These are phyloP conservation scores for Poeciliopsis turrubarensis DNA, from an alignment of 2,113 vertebrate genomes.

Conservation along the genomic window DNA sequence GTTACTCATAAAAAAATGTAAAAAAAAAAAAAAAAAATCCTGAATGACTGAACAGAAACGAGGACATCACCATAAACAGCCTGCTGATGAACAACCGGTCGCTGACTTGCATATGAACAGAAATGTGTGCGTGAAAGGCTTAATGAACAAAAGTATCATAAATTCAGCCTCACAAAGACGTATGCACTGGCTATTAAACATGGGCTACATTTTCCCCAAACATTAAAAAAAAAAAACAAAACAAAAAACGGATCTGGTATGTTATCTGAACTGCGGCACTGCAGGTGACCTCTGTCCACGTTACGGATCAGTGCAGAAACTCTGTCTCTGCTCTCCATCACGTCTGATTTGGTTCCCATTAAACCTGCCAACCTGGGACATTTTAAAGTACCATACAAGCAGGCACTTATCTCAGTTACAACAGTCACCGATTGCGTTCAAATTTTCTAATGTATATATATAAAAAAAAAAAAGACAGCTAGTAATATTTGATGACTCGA, in stretches of 20 bases:
- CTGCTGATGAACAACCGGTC: slow-evolving; percentile 34
- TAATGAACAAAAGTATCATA: not conserved
- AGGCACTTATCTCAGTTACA: not conserved
- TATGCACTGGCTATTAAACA: not conserved
- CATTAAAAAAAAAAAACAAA: slow-evolving; percentile 1
- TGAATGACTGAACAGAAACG: slow-evolving; percentile 65
- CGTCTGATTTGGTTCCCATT: slow-evolving; percentile 24
- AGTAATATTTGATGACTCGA: not conserved
- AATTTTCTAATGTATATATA: not conserved
- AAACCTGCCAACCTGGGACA: slow-evolving; percentile 63
- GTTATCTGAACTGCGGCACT: not conserved
- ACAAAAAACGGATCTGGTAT: not conserved
- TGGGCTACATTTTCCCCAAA: slow-evolving; percentile 10
- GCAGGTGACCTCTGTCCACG: slow-evolving; percentile 15
- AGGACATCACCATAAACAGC: slow-evolving; percentile 68
- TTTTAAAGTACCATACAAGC: slow-evolving; percentile 58
- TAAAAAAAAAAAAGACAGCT: not conserved
- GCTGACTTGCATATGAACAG: slow-evolving; percentile 18
- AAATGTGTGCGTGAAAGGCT: slow-evolving; percentile 72
- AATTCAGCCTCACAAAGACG: not conserved
- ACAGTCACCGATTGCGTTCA: not conserved
- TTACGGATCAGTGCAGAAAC: not conserved
- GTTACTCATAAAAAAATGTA: slow-evolving; percentile 44
- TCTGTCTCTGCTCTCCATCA: slow-evolving; percentile 11
- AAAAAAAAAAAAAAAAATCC: slow-evolving; percentile 60